Base-by-base conservation (phyloP, 2,797 vertebrate genomes). In the Gymnodraco acuticeps region DNA sequence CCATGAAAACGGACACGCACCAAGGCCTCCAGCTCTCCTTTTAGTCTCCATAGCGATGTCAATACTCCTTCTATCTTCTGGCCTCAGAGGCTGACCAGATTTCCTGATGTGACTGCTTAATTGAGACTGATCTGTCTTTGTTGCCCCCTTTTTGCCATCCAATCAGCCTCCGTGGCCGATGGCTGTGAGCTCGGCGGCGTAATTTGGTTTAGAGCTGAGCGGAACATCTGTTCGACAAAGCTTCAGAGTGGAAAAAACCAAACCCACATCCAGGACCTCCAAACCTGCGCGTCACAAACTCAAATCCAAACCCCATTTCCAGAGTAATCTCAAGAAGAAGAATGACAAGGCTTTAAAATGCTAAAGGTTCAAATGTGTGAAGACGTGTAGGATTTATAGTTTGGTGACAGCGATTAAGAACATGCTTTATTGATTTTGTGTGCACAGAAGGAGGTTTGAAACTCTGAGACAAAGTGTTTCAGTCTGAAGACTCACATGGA, bases 141-240 rank as follows among this genome's bases (percentile, higher is more conserved):
- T 87, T 91, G 83, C 78, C 83, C 77, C 78, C 54, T 82, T 82
- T 58, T 82, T 58, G 51, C 84, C 84, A 68, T 90, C 90, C 87
- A 91, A 81, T 92, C 92, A 91, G 80, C 86, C 71, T 84, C 81
- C 64, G 65, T 88, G 87, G 91, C 86, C 86, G 70, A 50, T 83
- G 76, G 87, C 87, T 71, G 72, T 13, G 77, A 78, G 83, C 78
- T 70, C 38, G 70, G 63, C 83, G 71, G 89, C 77, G 70, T 94
- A 93, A 93, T 93, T 94, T 88, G 84, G 87, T 94, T 93, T 91
- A 78, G 64, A 87, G 88, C 86, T 93, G 91, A 94, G 83, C 81
- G 66, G 85, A 94, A 93, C 93, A 95, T 93, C 94, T 95, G 94
- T 86, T 88, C 70, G 79, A 82, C 91, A 93, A 93, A 94, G 87